phyloP scores from a whole-genome alignment of 2,797 vertebrate genomes.

The Simalia tracyae region DNA sequence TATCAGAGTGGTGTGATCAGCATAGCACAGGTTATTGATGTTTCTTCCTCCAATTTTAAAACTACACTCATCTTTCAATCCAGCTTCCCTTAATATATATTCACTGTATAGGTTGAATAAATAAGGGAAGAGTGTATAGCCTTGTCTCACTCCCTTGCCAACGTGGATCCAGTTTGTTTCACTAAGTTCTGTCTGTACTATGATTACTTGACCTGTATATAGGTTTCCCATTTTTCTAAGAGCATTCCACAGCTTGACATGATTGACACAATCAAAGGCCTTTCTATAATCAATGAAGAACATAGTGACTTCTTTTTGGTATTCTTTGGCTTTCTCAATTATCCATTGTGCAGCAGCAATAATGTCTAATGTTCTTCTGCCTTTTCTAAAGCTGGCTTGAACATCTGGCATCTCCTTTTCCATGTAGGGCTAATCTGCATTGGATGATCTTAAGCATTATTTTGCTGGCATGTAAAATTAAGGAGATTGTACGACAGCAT shows the following conservation, averaged over 20 bases:
- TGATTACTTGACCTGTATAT: background rate
- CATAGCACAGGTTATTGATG: background rate
- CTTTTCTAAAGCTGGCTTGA: background rate
- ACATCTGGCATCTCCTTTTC: background rate
- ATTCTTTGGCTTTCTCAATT: background rate
- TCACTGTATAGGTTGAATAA: background rate
- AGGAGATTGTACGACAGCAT: background rate
- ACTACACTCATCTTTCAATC: background rate
- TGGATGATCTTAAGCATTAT: background rate
- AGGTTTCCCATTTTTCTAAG: background rate
- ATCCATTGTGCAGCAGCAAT: background rate
- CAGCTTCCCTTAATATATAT: background rate
- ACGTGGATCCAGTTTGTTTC: background rate
- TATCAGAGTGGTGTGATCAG: background rate
- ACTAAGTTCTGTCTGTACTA: background rate
- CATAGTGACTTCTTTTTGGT: background rate
- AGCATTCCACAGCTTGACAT: background rate
- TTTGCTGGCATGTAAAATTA: background rate
- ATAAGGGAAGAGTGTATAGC: background rate
- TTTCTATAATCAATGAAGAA: background rate
- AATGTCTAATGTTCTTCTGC: background rate
- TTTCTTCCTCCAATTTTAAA: background rate
- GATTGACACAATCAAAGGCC: background rate
- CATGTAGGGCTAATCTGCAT: background rate
- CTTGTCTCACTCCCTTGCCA: background rate